Conservation (phyloP, 1,140 invertebrate genomes). For the Magallana angulata region DNA sequence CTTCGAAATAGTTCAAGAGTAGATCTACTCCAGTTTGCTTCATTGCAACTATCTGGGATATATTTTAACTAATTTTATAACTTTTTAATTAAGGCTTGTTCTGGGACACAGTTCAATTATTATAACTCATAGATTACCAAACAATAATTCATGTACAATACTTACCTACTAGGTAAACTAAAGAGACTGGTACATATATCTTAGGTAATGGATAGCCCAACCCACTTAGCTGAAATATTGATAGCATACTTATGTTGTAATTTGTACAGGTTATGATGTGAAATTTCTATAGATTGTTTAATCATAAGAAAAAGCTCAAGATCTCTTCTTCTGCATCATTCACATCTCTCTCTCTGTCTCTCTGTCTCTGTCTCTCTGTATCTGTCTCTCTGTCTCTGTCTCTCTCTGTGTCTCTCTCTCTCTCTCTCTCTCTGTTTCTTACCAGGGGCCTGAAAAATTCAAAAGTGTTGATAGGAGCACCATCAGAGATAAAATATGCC, state of each 20-base stretch:
- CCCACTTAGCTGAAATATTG: constrained; percentile 74
- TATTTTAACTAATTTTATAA: too few relatives aligned
- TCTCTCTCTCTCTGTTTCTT: constrained; percentile 46
- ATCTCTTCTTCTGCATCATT: too few relatives aligned
- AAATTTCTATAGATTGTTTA: too few relatives aligned
- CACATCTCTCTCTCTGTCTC: too few relatives aligned
- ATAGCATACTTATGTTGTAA: too few relatives aligned
- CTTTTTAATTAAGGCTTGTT: too few relatives aligned
- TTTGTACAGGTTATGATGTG: too few relatives aligned
- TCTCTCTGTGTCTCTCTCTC: too few relatives aligned
- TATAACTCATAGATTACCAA: neutral
- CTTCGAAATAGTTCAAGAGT: neutral
- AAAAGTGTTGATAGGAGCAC: constrained; percentile 79
- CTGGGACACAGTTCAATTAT: neutral
- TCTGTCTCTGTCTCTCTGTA: too few relatives aligned
- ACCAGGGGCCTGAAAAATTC: constrained; percentile 78
- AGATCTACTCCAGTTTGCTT: neutral
- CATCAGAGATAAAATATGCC: constrained; percentile 80
- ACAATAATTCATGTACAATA: neutral
- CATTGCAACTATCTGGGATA: neutral
- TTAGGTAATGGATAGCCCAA: constrained; percentile 75
- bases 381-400: too few relatives aligned
- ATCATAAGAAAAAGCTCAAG: too few relatives aligned
- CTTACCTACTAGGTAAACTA: constrained; percentile 77
- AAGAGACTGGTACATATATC: constrained; percentile 67